phyloP scores from a whole-genome alignment of 2,888 invertebrate species.

The Eudemis profundana region DNA sequence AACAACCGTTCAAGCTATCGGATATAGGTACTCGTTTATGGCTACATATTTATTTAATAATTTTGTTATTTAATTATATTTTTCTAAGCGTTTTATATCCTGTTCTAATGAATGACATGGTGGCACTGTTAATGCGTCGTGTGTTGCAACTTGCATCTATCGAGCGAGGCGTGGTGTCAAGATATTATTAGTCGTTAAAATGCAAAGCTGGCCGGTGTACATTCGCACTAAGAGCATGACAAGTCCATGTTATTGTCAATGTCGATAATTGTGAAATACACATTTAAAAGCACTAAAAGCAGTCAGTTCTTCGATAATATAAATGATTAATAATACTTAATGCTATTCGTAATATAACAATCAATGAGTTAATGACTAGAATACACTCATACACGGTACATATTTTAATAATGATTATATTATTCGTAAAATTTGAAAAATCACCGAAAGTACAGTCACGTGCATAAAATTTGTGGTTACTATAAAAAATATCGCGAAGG shows the following conservation, averaged over 20 bases:
- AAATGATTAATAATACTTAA: constrained; percentile 16
- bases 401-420: constrained; percentile 13
- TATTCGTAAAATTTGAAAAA: not conserved
- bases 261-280: constrained; percentile 28
- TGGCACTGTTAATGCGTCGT: constrained; percentile 27
- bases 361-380: constrained; percentile 29
- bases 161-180: constrained; percentile 51
- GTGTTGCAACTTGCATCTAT: constrained; percentile 52
- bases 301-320: constrained; percentile 23
- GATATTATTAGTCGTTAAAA: constrained; percentile 42
- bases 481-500: constrained; percentile 11
- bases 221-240: constrained; percentile 41
- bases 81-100: not conserved
- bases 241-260: constrained; percentile 29
- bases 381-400: constrained; percentile 25
- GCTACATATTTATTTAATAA: not conserved
- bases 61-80: not conserved
- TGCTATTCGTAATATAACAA: constrained; percentile 28
- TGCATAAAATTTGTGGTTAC: constrained; percentile 22
- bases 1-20: not conserved
- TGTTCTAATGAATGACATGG: not conserved
- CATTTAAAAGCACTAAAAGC: constrained; percentile 44
- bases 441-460: constrained; percentile 21
- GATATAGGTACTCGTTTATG: not conserved
- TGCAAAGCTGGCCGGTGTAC: constrained; percentile 41